These are phyloP conservation scores for Thereva unica DNA, from an alignment of 2,888 invertebrate genomes.

Conservation along the genomic window DNA sequence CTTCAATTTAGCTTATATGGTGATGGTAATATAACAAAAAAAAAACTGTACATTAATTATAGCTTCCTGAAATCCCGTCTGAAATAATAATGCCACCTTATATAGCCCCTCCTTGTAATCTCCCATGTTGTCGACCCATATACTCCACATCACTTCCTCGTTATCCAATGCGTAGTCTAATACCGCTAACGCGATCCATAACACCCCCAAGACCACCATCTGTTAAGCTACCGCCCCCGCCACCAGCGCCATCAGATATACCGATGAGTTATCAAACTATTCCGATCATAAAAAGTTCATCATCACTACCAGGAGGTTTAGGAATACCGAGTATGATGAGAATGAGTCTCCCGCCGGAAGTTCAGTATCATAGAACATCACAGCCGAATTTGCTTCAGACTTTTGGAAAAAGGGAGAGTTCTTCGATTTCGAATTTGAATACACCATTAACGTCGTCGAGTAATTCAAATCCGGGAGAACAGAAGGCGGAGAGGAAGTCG, in stretches of 20 bases:
- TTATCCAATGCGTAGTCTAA: conserved; percentile 45
- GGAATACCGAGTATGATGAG: conserved; percentile 37
- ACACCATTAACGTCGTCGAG: conserved; percentile 29
- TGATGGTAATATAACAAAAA: conserved; percentile 30
- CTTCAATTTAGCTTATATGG: conserved; percentile 12
- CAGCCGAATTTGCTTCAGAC: conserved; percentile 51
- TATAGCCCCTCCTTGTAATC: conserved; percentile 56
- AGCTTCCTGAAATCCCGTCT: conserved; percentile 55
- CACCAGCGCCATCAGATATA: conserved; percentile 42
- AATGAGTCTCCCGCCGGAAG: conserved; percentile 39
- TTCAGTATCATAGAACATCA: conserved; percentile 50
- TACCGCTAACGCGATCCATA: conserved; percentile 53
- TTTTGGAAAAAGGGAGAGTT: conserved; percentile 46
- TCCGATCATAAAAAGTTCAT: conserved; percentile 54
- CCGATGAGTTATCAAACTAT: conserved; percentile 50
- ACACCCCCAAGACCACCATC: conserved; percentile 40
- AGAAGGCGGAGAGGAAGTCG: background rate
- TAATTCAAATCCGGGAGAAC: conserved; percentile 13
- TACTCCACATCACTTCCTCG: conserved; percentile 50
- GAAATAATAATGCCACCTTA: conserved; percentile 58
- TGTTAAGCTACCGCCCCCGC: conserved; percentile 39
- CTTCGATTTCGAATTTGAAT: conserved; percentile 49
- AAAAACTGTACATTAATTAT: conserved; percentile 38
- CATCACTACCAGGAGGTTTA: conserved; percentile 55
- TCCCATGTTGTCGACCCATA: conserved; percentile 55